Percentiles rank a stretch among this genome's conserved stretches.
Conservation (phyloP, 2,888 invertebrate species). For the Lasioglossum pauxillum region DNA sequence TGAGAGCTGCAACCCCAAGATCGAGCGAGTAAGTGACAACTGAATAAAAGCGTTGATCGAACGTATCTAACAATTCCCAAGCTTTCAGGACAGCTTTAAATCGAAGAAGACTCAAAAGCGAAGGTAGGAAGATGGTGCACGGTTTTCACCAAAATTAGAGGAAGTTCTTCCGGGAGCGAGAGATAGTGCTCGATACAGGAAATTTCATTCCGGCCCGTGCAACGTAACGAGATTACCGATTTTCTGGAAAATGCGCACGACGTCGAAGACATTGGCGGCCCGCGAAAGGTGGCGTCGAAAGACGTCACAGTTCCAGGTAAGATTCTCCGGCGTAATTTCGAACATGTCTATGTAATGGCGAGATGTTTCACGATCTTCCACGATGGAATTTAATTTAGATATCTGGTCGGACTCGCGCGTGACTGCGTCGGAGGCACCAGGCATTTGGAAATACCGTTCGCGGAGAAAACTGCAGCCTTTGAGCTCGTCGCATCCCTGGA, state of each 20-base stretch:
- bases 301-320: background rate
- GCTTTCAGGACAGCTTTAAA: background rate
- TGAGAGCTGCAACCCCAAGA: background rate
- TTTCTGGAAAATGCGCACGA: background rate
- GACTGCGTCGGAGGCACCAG: constrained; percentile 9
- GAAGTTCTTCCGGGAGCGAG: background rate
- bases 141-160: background rate
- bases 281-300: background rate
- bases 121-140: background rate
- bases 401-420: background rate
- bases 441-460: constrained; percentile 16
- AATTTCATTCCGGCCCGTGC: background rate
- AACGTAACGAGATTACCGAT: background rate
- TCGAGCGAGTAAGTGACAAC: too few relatives aligned
- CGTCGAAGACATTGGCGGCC: background rate
- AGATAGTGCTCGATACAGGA: background rate
- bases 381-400: constrained; percentile 41
- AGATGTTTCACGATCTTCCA: background rate
- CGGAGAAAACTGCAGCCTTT: background rate
- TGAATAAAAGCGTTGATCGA: background rate
- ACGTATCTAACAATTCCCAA: background rate
- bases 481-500: too few relatives aligned
- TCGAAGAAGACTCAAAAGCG: background rate
- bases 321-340: constrained; percentile 5
- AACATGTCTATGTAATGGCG: background rate